Evolutionary conservation across 2,113 vertebrate genomes (phyloP).

Genomic region (Turdus rufiventris): DNA sequence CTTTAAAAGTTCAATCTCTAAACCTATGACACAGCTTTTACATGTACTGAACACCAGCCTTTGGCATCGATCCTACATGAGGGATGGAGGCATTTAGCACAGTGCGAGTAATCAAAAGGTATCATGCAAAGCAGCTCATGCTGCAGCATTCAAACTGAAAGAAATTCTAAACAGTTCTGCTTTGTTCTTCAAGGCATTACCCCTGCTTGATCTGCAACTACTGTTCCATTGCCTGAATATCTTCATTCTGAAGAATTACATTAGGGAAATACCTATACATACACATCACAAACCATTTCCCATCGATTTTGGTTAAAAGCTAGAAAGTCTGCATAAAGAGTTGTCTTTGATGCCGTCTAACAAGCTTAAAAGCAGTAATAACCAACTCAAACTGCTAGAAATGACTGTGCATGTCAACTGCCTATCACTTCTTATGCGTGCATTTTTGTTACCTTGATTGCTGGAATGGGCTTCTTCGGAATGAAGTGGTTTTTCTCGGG

Average conservation of each 20-base stretch:
- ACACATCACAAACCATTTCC: neutral
- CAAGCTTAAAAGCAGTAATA: slow-evolving; percentile 57
- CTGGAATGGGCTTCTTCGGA: slow-evolving; percentile 78
- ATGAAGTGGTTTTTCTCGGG: slow-evolving; percentile 35
- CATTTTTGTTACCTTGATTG: slow-evolving; percentile 80
- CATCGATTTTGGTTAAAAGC: slow-evolving; percentile 33
- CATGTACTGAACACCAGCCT: neutral
- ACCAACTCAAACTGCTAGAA: slow-evolving; percentile 12
- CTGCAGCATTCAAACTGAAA: neutral
- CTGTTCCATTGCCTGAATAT: neutral
- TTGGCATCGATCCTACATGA: neutral
- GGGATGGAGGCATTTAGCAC: neutral
- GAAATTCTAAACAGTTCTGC: neutral
- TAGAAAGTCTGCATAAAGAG: slow-evolving; percentile 13
- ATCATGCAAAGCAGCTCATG: neutral
- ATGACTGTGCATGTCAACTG: slow-evolving; percentile 36
- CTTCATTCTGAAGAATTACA: neutral
- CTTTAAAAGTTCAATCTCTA: slow-evolving; percentile 30
- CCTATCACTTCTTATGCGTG: neutral
- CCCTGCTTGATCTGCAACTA: neutral
- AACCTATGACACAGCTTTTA: neutral
- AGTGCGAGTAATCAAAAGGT: neutral
- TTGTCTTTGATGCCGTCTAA: slow-evolving; percentile 29
- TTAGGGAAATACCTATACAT: neutral
- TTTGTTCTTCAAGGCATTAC: neutral